Evolutionary conservation across 30 jellyfish, hydroid and myxozoan species (phyloP).

Genomic region (Morbakka virulenta): DNA sequence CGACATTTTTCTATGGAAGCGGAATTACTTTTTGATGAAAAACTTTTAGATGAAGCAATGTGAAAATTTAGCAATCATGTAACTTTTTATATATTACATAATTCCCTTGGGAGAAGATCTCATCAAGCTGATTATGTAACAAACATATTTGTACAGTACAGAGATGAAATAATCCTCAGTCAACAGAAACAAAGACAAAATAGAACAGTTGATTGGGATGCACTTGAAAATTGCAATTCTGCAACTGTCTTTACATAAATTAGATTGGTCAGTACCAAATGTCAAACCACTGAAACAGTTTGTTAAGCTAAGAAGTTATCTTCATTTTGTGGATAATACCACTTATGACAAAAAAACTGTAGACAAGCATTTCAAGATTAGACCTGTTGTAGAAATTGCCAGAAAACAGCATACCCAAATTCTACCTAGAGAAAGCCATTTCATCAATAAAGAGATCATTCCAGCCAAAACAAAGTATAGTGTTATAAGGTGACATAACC

Average conservation of each 20-base stretch:
- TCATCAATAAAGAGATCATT: constrained; percentile 54
- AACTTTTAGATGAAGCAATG: too few relatives aligned
- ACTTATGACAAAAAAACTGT: constrained; percentile 25
- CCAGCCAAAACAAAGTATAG: constrained; percentile 49
- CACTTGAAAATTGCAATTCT: constrained; percentile 69
- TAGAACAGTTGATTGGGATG: constrained; percentile 43
- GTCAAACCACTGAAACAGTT: constrained; percentile 58
- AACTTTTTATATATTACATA: constrained; percentile 29
- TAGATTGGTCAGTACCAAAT: constrained; percentile 66
- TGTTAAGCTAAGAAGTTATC: constrained; percentile 26
- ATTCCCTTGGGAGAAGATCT: constrained; percentile 15
- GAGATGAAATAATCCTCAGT: constrained; percentile 28
- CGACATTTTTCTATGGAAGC: not conserved
- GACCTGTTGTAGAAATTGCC: constrained; percentile 40
- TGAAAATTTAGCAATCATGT: too few relatives aligned
- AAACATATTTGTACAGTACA: constrained; percentile 53
- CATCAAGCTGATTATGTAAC: constrained; percentile 16
- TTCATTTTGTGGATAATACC: constrained; percentile 59
- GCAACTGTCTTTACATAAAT: constrained; percentile 28
- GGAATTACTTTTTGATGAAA: not conserved
- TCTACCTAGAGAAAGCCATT: constrained; percentile 50
- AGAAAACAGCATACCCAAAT: constrained; percentile 17
- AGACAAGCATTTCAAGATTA: constrained; percentile 49
- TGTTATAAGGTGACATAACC: constrained; percentile 51
- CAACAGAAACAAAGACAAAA: constrained; percentile 33